A percentile compares a stretch with the other conserved stretches of the same genome.
These are phyloP conservation scores for Pomacea maculata DNA, from an alignment of 1,140 invertebrate genomes.

Conservation along the genomic window DNA sequence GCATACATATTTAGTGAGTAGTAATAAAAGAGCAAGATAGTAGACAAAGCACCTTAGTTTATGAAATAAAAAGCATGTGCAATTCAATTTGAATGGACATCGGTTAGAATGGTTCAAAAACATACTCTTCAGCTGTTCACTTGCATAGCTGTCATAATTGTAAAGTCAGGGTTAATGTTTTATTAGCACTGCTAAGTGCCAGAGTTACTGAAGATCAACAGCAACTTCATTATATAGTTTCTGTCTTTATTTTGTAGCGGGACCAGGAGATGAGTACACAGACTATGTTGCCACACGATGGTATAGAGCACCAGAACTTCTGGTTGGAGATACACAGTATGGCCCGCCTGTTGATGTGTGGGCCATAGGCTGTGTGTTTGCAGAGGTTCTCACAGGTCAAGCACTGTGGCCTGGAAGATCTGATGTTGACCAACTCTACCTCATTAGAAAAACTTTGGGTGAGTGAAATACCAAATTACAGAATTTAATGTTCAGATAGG, in stretches of 20 bases:
- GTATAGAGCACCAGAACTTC: slow-evolving; percentile 94
- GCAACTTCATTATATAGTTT: neutral
- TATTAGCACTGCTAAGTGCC: too few species aligned
- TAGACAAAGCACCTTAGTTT: too few species aligned
- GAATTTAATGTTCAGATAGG: too few species aligned
- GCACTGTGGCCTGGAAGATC: slow-evolving; percentile 95
- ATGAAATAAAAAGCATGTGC: too few species aligned
- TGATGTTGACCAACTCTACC: slow-evolving; percentile 96
- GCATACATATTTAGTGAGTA: too few species aligned
- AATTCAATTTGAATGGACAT: too few species aligned
- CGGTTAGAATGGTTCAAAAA: too few species aligned
- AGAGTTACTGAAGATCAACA: too few species aligned
- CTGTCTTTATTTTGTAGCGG: slow-evolving; percentile 52
- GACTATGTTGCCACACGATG: slow-evolving; percentile 99
- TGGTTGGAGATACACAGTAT: slow-evolving; percentile 97
- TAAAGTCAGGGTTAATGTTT: too few species aligned
- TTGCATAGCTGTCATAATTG: too few species aligned
- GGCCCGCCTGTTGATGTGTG: slow-evolving; percentile 97
- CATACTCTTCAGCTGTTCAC: too few species aligned
- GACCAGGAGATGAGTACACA: slow-evolving; percentile 96
- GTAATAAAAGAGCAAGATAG: too few species aligned
- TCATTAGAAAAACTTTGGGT: slow-evolving; percentile 87
- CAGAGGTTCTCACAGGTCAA: slow-evolving; percentile 83
- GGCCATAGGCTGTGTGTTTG: slow-evolving; percentile 91
- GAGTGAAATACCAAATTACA: slow-evolving; percentile 20